Percentiles rank a stretch among this genome's conserved stretches.
Evolutionary conservation across 2,888 invertebrate genomes (phyloP).

Genomic region (Norana najaformis): DNA sequence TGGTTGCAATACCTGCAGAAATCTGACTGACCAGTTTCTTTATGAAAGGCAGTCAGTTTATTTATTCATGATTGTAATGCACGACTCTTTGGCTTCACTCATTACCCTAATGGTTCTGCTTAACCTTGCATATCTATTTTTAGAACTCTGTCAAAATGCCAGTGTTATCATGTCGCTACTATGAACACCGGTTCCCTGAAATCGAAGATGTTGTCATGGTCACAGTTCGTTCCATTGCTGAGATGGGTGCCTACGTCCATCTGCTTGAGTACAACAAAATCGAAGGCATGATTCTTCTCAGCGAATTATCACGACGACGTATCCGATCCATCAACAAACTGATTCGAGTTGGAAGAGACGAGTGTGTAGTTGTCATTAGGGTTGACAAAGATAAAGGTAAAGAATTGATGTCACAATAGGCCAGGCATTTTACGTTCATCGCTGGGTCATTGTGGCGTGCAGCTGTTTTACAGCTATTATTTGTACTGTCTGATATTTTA

Average conservation of each 20-base stretch:
- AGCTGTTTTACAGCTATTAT: not conserved
- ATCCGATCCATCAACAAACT: slow-evolving; percentile 99
- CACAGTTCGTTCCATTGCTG: slow-evolving; percentile 92
- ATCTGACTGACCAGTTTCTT: not conserved
- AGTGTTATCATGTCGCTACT: slow-evolving; percentile 56
- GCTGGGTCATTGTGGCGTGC: not conserved
- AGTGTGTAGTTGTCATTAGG: slow-evolving; percentile 97
- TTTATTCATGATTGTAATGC: not conserved
- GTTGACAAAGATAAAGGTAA: slow-evolving; percentile 98
- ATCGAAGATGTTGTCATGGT: slow-evolving; percentile 99
- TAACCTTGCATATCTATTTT: not conserved
- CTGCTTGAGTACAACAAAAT: slow-evolving; percentile 97
- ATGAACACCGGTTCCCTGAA: slow-evolving; percentile 47
- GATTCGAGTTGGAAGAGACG: slow-evolving; percentile 95
- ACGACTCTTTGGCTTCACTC: not conserved
- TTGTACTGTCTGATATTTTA: not conserved
- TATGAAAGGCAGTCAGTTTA: too few relatives aligned
- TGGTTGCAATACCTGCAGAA: too few relatives aligned
- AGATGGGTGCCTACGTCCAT: slow-evolving; percentile 99
- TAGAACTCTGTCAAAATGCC: slow-evolving; percentile 32
- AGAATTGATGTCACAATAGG: not conserved
- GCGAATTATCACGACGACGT: slow-evolving; percentile 95
- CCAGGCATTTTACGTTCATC: not conserved
- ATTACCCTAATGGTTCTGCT: not conserved
- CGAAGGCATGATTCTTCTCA: slow-evolving; percentile 95